phyloP scores from a whole-genome alignment of 1,140 invertebrate genomes.

The Bombus breviceps region DNA sequence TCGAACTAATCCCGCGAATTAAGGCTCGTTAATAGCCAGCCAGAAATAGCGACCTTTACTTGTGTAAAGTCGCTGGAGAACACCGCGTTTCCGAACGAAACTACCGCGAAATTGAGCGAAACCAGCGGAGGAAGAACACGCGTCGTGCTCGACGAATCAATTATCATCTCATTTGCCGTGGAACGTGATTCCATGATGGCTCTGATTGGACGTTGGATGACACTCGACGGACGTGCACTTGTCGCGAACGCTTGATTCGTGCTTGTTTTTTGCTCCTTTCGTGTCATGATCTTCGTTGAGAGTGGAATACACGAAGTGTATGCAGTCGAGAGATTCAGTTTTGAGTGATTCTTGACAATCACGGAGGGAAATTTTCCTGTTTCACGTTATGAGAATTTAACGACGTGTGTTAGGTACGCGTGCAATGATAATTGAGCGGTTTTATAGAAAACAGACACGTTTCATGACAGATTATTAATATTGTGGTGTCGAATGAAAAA shows the following conservation, averaged over 20 bases:
- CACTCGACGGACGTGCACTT: background rate
- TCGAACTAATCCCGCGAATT: conserved; percentile 45
- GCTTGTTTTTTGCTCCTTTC: too few species aligned
- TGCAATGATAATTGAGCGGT: background rate
- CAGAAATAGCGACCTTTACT: conserved; percentile 26
- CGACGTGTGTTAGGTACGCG: too few species aligned
- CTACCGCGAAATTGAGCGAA: background rate
- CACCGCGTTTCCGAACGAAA: conserved; percentile 6
- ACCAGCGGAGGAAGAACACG: background rate
- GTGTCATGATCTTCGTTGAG: too few species aligned
- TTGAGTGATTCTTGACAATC: background rate
- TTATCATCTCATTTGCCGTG: conserved; percentile 13
- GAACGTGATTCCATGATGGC: background rate
- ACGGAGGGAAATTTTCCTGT: background rate
- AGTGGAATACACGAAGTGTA: too few species aligned
- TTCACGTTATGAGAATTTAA: background rate
- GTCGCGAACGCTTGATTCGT: too few species aligned
- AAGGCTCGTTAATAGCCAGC: conserved; percentile 35
- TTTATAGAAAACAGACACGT: too few species aligned
- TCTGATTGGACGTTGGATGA: background rate
- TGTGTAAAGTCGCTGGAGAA: background rate
- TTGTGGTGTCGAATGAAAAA: too few species aligned
- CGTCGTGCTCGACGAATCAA: conserved; percentile 5
- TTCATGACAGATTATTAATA: too few species aligned
- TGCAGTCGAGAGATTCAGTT: too few species aligned